These are phyloP conservation scores for Poecile montanus DNA, from an alignment of 2,797 vertebrate genomes.

Conservation along the genomic window DNA sequence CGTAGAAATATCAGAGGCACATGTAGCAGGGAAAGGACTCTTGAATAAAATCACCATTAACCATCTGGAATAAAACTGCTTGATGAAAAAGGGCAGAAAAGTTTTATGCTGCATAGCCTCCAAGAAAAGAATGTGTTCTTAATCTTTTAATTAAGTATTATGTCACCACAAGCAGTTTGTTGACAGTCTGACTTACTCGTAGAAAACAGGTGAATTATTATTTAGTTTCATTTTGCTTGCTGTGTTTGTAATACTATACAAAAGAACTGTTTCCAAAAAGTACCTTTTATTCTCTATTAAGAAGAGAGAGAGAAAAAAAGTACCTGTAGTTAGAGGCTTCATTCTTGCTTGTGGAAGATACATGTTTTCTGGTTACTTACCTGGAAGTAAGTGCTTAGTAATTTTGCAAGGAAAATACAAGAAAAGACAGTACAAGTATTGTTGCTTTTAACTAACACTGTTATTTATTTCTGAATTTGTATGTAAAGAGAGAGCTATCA, in stretches of 20 bases:
- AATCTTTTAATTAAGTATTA: constrained; percentile 1
- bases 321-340: background rate
- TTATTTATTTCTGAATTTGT: background rate
- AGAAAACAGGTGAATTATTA: background rate
- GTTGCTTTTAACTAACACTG: background rate
- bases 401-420: background rate
- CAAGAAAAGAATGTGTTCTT: background rate
- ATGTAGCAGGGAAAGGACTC: background rate
- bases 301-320: too few species aligned
- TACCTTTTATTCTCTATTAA: background rate
- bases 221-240: background rate
- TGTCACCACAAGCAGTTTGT: background rate
- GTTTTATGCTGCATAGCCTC: background rate
- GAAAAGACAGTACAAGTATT: background rate
- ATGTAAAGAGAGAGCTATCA: background rate
- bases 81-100: background rate
- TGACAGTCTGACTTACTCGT: background rate
- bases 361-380: background rate
- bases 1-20: background rate
- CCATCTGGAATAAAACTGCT: background rate
- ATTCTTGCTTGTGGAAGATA: background rate
- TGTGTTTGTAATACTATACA: background rate
- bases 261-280: background rate
- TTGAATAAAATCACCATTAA: background rate
- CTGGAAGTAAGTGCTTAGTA: background rate